phyloP scores from a whole-genome alignment of 2,888 invertebrate species.

The Tricholauxania praeusta region DNA sequence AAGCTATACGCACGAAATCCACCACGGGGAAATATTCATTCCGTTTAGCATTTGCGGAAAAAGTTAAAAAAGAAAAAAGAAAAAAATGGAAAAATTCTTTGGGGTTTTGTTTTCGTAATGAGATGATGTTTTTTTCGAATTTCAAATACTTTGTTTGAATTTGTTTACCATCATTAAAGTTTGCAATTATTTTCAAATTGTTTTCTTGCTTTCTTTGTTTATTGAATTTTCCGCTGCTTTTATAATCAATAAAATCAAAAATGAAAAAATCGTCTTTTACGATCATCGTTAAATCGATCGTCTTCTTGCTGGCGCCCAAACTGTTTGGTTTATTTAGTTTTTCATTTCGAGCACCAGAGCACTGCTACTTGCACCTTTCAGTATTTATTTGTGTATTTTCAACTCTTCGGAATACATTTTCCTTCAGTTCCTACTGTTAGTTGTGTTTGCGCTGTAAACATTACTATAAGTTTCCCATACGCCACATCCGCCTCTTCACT shows the following conservation, averaged over 20 bases:
- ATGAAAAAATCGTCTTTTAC: slow-evolving; percentile 2
- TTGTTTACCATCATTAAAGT: slow-evolving; percentile 6
- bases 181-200: slow-evolving; percentile 4
- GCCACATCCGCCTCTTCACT: slow-evolving; percentile 35
- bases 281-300: slow-evolving; percentile 7
- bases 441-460: background rate
- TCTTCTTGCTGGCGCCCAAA: slow-evolving; percentile 3
- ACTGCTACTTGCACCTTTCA: background rate
- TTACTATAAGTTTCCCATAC: background rate
- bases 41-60: too few species aligned
- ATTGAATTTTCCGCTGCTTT: slow-evolving; percentile 4
- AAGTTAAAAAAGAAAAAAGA: too few species aligned
- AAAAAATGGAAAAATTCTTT: background rate
- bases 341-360: background rate
- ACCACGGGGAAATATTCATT: background rate
- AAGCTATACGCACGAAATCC: background rate
- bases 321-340: background rate
- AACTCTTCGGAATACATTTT: slow-evolving; percentile 20
- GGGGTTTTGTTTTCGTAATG: background rate
- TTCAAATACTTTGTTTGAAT: slow-evolving; percentile 1
- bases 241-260: slow-evolving; percentile 12
- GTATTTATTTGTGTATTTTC: slow-evolving; percentile 29
- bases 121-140: background rate
- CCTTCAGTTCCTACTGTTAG: background rate
- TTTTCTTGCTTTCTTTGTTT: slow-evolving; percentile 4